phyloP scores from a whole-genome alignment of 1,140 invertebrate species.

The Aphidius ervi region DNA sequence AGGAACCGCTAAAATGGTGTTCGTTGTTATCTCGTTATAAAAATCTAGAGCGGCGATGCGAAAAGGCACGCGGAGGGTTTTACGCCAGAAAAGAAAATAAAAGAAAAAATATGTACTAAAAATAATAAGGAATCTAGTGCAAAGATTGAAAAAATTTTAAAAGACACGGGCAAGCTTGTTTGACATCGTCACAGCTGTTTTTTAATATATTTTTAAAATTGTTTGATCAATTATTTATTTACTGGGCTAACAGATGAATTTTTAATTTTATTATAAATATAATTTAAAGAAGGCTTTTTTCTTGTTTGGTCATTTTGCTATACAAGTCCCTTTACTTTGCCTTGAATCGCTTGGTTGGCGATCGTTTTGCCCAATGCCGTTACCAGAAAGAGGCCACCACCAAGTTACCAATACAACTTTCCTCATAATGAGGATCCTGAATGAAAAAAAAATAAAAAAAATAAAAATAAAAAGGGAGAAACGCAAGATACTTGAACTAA shows the following conservation, averaged over 20 bases:
- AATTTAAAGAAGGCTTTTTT: background rate
- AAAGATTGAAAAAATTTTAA: background rate
- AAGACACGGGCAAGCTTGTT: background rate
- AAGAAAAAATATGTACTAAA: too few relatives aligned
- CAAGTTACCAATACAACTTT: slow-evolving; percentile 40
- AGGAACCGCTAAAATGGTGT: slow-evolving; percentile 58
- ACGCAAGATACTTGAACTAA: slow-evolving; percentile 31
- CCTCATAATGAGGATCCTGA: slow-evolving; percentile 45
- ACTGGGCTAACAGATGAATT: background rate
- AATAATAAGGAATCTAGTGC: background rate
- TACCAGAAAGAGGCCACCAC: slow-evolving; percentile 48
- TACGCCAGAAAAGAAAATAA: slow-evolving; percentile 4
- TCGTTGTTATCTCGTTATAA: slow-evolving; percentile 47
- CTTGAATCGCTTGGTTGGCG: slow-evolving; percentile 33
- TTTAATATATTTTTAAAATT: too few relatives aligned
- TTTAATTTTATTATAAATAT: background rate
- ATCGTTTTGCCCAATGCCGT: slow-evolving; percentile 37
- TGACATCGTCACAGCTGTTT: background rate
- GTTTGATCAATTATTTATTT: too few relatives aligned
- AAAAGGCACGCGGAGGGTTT: slow-evolving; percentile 50
- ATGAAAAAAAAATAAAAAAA: background rate
- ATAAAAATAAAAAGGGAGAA: background rate
- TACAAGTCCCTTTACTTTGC: slow-evolving; percentile 1
- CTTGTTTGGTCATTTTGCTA: slow-evolving; percentile 5
- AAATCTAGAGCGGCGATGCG: slow-evolving; percentile 55